Evolutionary conservation across 2,888 invertebrate genomes (phyloP).

Genomic region (Coenonympha arcania): DNA sequence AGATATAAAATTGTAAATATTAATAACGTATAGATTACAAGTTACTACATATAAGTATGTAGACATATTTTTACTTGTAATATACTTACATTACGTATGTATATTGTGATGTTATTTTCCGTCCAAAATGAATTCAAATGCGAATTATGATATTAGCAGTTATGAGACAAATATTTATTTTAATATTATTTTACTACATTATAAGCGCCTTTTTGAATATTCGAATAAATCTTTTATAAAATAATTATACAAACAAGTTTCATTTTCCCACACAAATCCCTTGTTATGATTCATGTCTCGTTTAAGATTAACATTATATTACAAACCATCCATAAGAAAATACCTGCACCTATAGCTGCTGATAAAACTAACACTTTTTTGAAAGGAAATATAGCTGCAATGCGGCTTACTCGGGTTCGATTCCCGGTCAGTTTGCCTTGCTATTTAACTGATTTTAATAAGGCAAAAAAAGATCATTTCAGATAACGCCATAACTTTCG

Average conservation of each 20-base stretch:
- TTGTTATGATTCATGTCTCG: neutral
- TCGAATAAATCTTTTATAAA: slow-evolving; percentile 37
- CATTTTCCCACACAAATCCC: slow-evolving; percentile 19
- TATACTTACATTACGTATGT: slow-evolving; percentile 57
- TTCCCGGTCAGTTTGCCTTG: too few relatives aligned
- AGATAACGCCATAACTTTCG: too few relatives aligned
- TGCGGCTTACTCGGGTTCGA: too few relatives aligned
- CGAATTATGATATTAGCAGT: slow-evolving; percentile 43
- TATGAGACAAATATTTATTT: slow-evolving; percentile 34
- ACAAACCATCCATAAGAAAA: neutral
- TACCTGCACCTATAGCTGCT: too few relatives aligned
- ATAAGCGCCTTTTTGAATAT: slow-evolving; percentile 41
- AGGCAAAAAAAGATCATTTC: too few relatives aligned
- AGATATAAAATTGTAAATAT: slow-evolving; percentile 27
- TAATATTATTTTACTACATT: slow-evolving; percentile 27
- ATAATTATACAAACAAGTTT: slow-evolving; percentile 19
- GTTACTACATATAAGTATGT: slow-evolving; percentile 55
- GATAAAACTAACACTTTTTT: too few relatives aligned
- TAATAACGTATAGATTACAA: slow-evolving; percentile 21
- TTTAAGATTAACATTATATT: neutral
- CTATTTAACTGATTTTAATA: too few relatives aligned
- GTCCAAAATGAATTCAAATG: slow-evolving; percentile 48
- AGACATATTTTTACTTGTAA: slow-evolving; percentile 32
- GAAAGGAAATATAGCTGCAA: too few relatives aligned
- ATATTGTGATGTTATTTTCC: slow-evolving; percentile 56